A percentile compares a stretch with the other conserved stretches of the same genome.
Evolutionary conservation across 2,888 invertebrate species (phyloP).

Genomic region (Eugnorisma glareosa): DNA sequence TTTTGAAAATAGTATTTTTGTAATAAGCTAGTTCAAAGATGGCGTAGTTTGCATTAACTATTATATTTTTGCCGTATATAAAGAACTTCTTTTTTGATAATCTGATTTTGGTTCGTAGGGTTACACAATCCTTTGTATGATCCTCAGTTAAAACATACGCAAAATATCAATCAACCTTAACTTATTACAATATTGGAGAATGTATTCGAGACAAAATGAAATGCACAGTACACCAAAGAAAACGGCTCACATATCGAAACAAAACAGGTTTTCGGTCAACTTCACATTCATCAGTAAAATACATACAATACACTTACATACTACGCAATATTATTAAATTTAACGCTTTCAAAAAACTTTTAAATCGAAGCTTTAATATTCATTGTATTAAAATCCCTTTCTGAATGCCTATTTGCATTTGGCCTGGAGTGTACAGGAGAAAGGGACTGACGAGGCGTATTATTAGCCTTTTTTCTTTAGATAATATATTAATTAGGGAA

Average conservation of each 20-base stretch:
- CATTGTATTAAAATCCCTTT: constrained; percentile 73
- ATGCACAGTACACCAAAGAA: constrained; percentile 56
- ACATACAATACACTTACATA: constrained; percentile 71
- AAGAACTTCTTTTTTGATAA: constrained; percentile 4
- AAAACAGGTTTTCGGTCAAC: constrained; percentile 52
- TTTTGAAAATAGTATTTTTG: background rate
- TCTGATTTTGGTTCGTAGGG: too few relatives aligned
- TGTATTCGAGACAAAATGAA: constrained; percentile 73
- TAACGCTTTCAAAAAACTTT: constrained; percentile 67
- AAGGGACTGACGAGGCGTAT: constrained; percentile 59
- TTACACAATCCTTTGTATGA: background rate
- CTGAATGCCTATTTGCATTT: constrained; percentile 50
- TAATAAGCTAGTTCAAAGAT: background rate
- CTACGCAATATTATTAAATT: constrained; percentile 74
- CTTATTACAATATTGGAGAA: constrained; percentile 64
- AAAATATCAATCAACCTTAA: constrained; percentile 45
- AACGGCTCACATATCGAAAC: constrained; percentile 51
- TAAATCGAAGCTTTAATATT: constrained; percentile 78
- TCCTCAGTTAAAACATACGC: constrained; percentile 33
- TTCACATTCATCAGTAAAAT: constrained; percentile 61
- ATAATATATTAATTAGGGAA: constrained; percentile 72
- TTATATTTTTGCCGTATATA: background rate
- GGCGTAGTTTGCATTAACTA: background rate
- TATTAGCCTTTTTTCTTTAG: constrained; percentile 63
- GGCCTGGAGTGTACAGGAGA: constrained; percentile 58